Percentiles rank a stretch among this genome's conserved stretches.
Evolutionary conservation across 2,888 invertebrate species (phyloP).

Genomic region (Leptinotarsa juncta): DNA sequence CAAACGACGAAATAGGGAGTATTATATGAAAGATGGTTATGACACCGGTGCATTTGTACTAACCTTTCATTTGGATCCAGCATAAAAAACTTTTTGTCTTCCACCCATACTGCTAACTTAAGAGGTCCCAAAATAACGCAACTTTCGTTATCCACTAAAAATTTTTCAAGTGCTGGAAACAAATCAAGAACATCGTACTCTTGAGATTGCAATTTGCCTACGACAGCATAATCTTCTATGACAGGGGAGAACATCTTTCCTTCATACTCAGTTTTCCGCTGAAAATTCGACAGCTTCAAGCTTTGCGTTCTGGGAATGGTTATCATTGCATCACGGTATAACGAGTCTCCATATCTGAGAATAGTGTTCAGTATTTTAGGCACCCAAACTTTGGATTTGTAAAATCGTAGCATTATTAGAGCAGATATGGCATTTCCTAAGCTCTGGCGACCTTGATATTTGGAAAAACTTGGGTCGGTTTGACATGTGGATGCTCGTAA

Average conservation of each 20-base stretch:
- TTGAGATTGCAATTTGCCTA: conserved; percentile 61
- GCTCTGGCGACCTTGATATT: conserved; percentile 57
- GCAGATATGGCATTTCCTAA: conserved; percentile 62
- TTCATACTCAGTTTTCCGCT: conserved; percentile 54
- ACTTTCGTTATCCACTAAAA: conserved; percentile 60
- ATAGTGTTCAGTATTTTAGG: conserved; percentile 61
- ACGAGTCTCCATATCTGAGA: conserved; percentile 59
- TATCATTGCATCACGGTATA: conserved; percentile 59
- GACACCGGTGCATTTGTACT: not conserved
- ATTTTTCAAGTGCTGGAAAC: conserved; percentile 60
- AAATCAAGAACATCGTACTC: conserved; percentile 58
- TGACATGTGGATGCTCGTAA: conserved; percentile 61
- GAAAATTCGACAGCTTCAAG: conserved; percentile 49
- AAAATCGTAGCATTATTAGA: conserved; percentile 60
- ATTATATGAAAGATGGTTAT: too few relatives aligned
- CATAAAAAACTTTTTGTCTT: conserved; percentile 63
- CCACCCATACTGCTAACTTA: conserved; percentile 64
- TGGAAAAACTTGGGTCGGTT: conserved; percentile 58
- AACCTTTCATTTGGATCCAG: conserved; percentile 64
- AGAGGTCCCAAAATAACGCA: conserved; percentile 64
- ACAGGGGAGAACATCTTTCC: conserved; percentile 55
- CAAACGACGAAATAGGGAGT: too few relatives aligned
- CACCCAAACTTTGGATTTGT: conserved; percentile 63
- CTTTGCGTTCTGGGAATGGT: conserved; percentile 47
- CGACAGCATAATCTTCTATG: conserved; percentile 57